phyloP scores from a whole-genome alignment of 2,888 invertebrate genomes.

The Phaedon cochleariae region DNA sequence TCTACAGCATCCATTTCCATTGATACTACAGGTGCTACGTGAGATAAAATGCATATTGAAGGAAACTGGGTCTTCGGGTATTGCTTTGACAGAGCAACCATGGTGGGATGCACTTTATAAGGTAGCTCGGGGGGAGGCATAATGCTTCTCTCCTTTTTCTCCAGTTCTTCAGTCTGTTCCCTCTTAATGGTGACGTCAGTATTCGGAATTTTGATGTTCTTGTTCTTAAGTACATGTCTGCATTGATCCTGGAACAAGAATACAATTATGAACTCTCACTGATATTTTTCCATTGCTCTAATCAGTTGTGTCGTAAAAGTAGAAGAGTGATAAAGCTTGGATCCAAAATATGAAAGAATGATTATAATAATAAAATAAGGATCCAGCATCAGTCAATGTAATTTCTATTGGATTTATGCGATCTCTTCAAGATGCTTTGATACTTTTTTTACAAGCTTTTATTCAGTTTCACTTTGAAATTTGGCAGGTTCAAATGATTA shows the following conservation, averaged over 20 bases:
- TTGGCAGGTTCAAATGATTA: too few relatives aligned
- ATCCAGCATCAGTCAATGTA: too few relatives aligned
- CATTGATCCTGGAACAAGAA: constrained; percentile 33
- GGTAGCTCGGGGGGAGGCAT: too few relatives aligned
- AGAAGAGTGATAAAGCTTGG: too few relatives aligned
- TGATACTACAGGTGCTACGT: constrained; percentile 40
- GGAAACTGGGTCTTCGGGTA: constrained; percentile 42
- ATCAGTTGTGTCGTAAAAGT: not conserved
- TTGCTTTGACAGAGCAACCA: constrained; percentile 27
- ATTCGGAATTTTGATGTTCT: constrained; percentile 29
- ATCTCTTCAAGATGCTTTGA: too few relatives aligned
- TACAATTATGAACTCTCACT: not conserved
- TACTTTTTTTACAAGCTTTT: too few relatives aligned
- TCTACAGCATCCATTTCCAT: constrained; percentile 44
- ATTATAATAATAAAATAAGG: too few relatives aligned
- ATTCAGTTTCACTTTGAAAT: too few relatives aligned
- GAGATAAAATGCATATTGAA: constrained; percentile 24
- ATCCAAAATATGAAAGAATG: too few relatives aligned
- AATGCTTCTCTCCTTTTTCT: not conserved
- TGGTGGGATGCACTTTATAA: constrained; percentile 36
- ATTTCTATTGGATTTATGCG: too few relatives aligned
- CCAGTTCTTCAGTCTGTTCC: not conserved
- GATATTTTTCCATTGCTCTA: not conserved
- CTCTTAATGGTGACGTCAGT: constrained; percentile 27
- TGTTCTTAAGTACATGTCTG: constrained; percentile 10